phyloP scores from a whole-genome alignment of 2,113 vertebrate genomes.

The Cariama cristata region DNA sequence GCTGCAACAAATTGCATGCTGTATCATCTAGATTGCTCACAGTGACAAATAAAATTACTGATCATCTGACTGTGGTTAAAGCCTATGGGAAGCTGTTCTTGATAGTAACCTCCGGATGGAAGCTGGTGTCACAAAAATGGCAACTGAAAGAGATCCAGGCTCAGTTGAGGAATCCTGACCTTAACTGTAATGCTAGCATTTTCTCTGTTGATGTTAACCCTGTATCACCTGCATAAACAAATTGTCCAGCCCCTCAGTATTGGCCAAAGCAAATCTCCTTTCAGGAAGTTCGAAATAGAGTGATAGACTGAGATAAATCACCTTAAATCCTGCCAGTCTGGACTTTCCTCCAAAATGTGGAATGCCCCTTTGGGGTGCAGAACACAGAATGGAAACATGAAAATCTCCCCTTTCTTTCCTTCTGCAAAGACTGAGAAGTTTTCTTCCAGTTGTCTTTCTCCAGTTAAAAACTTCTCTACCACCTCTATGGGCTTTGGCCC shows the following conservation, averaged over 20 bases:
- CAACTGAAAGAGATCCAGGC: neutral
- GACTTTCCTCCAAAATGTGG: neutral
- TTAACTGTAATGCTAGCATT: rapidly evolving
- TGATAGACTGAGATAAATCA: neutral
- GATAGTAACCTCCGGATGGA: neutral
- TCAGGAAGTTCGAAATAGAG: neutral
- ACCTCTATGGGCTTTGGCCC: neutral
- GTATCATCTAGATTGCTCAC: neutral
- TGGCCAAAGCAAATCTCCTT: neutral
- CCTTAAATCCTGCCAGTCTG: neutral
- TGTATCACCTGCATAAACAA: neutral
- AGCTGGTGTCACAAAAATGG: neutral
- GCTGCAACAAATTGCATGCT: neutral
- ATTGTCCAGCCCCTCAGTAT: too few species aligned
- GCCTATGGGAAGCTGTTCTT: neutral
- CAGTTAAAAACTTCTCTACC: neutral
- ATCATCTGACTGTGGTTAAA: neutral
- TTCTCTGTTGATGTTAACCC: neutral
- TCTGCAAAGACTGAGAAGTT: neutral
- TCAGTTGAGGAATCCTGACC: neutral
- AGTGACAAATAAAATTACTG: neutral
- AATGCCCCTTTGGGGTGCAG: neutral
- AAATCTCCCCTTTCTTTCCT: neutral
- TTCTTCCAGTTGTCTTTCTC: neutral
- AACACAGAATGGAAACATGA: neutral